These are phyloP conservation scores for Amitus sp. DNA, from an alignment of 2,888 invertebrate species.

Conservation along the genomic window DNA sequence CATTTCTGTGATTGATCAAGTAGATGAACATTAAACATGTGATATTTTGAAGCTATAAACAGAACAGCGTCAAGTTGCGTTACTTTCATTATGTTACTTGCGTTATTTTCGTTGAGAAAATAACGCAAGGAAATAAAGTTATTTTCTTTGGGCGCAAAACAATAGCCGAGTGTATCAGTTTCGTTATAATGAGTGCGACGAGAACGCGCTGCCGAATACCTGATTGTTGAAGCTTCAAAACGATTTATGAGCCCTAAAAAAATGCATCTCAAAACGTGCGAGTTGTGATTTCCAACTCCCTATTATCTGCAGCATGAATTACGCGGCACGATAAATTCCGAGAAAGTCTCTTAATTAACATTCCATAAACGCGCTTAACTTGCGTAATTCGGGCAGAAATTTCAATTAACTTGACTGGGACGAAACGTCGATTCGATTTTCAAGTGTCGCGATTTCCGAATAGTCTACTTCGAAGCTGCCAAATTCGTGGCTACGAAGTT, in stretches of 20 bases:
- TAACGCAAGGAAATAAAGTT: conserved; percentile 10
- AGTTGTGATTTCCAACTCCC: conserved; percentile 10
- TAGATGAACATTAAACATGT: too few species aligned
- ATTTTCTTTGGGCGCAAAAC: conserved; percentile 10
- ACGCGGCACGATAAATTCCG: neutral
- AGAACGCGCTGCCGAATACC: conserved; percentile 12
- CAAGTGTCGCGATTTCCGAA: neutral
- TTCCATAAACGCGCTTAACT: conserved; percentile 8
- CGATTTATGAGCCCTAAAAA: conserved; percentile 14
- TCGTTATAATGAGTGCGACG: conserved; percentile 17
- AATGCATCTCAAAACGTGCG: conserved; percentile 7
- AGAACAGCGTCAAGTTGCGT: too few species aligned
- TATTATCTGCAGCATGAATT: conserved; percentile 3
- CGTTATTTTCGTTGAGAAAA: too few species aligned
- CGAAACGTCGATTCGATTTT: neutral
- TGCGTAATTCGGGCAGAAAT: neutral
- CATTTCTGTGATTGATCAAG: too few species aligned
- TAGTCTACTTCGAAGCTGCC: conserved; percentile 9
- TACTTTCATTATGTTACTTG: too few species aligned
- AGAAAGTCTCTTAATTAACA: neutral
- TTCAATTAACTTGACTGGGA: neutral
- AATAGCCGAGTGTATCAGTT: conserved; percentile 8
- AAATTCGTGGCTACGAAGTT: neutral
- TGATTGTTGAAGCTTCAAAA: conserved; percentile 17
- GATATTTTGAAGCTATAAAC: too few species aligned